These are phyloP conservation scores for Empis livida DNA, from an alignment of 2,888 invertebrate genomes.

Conservation along the genomic window DNA sequence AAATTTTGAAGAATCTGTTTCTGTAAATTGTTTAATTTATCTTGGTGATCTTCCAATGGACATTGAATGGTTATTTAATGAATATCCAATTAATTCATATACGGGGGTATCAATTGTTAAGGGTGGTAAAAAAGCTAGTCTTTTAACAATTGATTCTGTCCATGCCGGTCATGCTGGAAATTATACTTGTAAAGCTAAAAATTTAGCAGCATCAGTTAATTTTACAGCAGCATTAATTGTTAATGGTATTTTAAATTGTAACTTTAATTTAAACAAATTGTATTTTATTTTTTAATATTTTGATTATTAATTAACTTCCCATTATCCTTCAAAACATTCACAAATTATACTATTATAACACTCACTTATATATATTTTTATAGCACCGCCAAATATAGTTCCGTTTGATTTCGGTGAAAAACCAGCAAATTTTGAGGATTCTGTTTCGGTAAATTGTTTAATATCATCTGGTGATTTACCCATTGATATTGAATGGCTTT, in stretches of 20 bases:
- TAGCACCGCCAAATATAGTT: conserved; percentile 64
- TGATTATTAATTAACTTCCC: neutral
- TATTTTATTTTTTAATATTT: neutral
- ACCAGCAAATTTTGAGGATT: conserved; percentile 56
- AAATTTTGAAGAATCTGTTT: conserved; percentile 49
- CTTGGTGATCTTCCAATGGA: conserved; percentile 53
- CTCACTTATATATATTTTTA: neutral
- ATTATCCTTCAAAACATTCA: neutral
- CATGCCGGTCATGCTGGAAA: conserved; percentile 55
- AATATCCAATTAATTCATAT: conserved; percentile 30
- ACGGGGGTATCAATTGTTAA: conserved; percentile 35
- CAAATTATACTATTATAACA: neutral
- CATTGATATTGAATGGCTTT: conserved; percentile 53
- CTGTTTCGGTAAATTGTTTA: conserved; percentile 55
- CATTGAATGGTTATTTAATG: conserved; percentile 42
- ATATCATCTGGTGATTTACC: conserved; percentile 57
- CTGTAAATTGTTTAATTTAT: conserved; percentile 45
- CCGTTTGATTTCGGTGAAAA: conserved; percentile 65
- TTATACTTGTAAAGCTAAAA: conserved; percentile 62
- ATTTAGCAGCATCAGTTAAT: conserved; percentile 53
- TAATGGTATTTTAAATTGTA: conserved; percentile 41
- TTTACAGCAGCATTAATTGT: conserved; percentile 56
- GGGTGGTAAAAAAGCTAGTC: conserved; percentile 46
- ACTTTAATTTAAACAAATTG: too few species aligned
- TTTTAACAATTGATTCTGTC: conserved; percentile 49